A percentile compares a stretch with the other conserved stretches of the same genome.
phyloP scores from a whole-genome alignment of 2,113 vertebrate species.

The Rhodinocichla rosea region DNA sequence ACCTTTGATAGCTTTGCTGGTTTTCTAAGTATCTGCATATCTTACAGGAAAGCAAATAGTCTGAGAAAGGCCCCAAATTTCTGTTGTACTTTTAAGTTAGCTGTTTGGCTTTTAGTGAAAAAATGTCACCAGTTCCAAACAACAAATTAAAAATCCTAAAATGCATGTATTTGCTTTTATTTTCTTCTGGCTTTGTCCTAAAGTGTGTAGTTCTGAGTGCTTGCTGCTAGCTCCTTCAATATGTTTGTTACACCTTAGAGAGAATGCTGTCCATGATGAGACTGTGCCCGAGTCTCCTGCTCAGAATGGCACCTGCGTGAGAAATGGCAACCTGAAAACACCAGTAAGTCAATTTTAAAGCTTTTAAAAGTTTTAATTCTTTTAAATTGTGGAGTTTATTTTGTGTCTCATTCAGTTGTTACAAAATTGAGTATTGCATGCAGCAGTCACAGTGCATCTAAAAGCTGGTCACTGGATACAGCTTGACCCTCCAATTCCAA shows the following conservation, averaged over 20 bases:
- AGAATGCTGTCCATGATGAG: conserved; percentile 57
- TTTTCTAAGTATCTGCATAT: not conserved
- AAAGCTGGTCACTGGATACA: not conserved
- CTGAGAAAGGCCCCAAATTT: not conserved
- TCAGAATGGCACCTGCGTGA: conserved; percentile 70
- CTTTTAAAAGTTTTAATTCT: not conserved
- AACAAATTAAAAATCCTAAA: not conserved
- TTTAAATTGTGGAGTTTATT: not conserved
- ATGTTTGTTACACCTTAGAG: conserved; percentile 24
- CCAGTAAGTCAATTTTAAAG: conserved; percentile 65
- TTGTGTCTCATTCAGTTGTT: not conserved
- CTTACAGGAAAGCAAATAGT: not conserved
- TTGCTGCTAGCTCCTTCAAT: not conserved
- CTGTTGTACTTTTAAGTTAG: not conserved
- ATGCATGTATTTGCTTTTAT: not conserved
- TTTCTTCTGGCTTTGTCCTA: not conserved
- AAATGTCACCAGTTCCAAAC: not conserved
- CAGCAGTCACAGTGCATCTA: not conserved
- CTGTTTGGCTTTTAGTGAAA: not conserved
- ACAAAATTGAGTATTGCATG: not conserved
- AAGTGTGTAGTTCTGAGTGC: not conserved
- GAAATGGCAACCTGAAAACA: conserved; percentile 77
- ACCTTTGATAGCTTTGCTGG: not conserved
- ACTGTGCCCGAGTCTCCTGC: conserved; percentile 66
- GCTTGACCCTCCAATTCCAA: not conserved